Evolutionary conservation across 2,113 vertebrate species (phyloP).

Genomic region (Sturnira hondurensis): DNA sequence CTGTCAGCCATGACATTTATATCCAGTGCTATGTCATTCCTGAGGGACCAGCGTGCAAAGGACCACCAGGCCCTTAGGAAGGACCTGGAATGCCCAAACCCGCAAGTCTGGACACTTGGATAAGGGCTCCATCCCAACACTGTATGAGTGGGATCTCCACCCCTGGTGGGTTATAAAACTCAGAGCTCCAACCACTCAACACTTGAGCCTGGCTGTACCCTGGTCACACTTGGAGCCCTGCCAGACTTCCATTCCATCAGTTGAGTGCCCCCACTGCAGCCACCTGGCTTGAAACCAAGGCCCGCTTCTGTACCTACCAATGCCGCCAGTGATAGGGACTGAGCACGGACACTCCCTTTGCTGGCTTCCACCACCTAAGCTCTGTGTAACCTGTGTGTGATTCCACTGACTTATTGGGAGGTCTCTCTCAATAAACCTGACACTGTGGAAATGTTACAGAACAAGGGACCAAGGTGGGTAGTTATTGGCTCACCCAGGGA

Average conservation of each 20-base stretch:
- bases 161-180: background rate
- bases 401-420: background rate
- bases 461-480: no score
- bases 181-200: background rate
- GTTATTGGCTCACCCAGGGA: no score
- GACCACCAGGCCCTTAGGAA: background rate
- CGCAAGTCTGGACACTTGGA: background rate
- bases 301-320: background rate
- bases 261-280: background rate
- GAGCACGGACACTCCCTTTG: background rate
- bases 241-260: background rate
- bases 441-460: background rate
- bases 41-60: no score
- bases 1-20: background rate
- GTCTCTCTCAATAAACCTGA: background rate
- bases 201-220: background rate
- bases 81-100: background rate
- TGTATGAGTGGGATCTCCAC: background rate
- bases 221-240: background rate
- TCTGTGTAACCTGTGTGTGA: background rate
- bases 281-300: background rate
- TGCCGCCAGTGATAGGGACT: background rate
- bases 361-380: background rate
- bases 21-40: background rate
- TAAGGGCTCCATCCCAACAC: background rate